Conservation (phyloP, 2,113 vertebrate genomes). For the Camelus dromedarius region DNA sequence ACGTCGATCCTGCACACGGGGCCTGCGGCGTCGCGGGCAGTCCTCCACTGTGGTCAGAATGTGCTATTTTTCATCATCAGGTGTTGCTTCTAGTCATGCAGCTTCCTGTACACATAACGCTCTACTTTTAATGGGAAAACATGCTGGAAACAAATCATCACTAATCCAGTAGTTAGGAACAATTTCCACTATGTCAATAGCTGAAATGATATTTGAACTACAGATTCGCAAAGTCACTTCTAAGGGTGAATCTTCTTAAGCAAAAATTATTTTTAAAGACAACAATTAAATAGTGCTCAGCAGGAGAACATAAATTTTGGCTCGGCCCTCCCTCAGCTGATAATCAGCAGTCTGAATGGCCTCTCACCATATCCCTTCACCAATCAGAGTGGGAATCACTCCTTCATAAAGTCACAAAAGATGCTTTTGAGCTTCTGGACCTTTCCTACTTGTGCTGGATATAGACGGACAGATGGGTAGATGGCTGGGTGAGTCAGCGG, state of each 20-base stretch:
- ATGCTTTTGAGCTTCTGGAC: not conserved
- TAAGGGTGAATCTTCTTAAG: not conserved
- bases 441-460: not conserved
- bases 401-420: not conserved
- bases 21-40: accelerated
- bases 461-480: not conserved
- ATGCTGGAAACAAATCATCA: not conserved
- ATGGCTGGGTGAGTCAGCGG: not conserved
- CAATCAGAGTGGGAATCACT: not conserved
- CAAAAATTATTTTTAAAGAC: not conserved
- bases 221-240: not conserved
- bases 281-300: not conserved
- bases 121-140: not conserved
- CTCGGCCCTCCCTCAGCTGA: not conserved
- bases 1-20: not conserved
- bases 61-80: not conserved
- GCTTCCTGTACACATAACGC: not conserved
- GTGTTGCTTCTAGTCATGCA: not conserved
- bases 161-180: not conserved
- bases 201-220: not conserved
- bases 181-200: not conserved
- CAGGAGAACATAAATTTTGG: not conserved
- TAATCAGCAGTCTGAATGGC: not conserved
- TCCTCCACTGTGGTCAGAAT: not conserved
- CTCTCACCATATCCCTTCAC: not conserved